Evolutionary conservation across 2,888 invertebrate species (phyloP), one percentile per base, ranked within the genome.

Genomic region (Syrphus vitripennis): DNA sequence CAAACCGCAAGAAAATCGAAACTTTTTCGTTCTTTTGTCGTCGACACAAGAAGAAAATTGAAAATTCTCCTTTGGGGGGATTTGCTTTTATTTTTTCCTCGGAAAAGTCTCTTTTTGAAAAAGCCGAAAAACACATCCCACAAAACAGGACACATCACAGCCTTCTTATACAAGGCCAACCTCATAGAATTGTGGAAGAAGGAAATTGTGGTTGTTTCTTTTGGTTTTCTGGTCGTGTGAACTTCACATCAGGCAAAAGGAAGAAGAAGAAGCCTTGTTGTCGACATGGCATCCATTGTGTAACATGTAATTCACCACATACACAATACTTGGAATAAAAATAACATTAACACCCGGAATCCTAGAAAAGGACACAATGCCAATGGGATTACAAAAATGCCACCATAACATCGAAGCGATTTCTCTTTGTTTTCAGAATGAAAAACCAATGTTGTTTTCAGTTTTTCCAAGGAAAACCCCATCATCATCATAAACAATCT

Each of bases 331-430:
- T 55, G 34, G 48, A 78, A 86, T 82, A 82, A 77, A 86, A 86
- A 86, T 82, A 86, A 86, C 82, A 82, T 82, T 82, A 86, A 74
- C 82, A 86, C 82, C 50, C 74, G 45, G 61, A 72, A 82, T 86
- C 77, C 86, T 26, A 48, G 48, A 81, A 82, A 82, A 78, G 86
- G 74, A 82, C 86, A 82, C 69, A 82, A 57, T 81, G 72, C 77
- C 82, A 70, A 74, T 61, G 72, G 82, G 77, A 86, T 86, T 86
- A 86, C 81, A 77, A 48, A n/a, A 77, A 77, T 72, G 76, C 76
- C 67, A 50, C 82, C 63, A 42, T 21, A 26, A 37, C 55, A 37
- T 37, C 55, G 50, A 61, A 53, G 59, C 59, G 53, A 37, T 79
- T 79, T 37, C 69, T 63, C 55, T 71, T 78, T 78, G 78, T 83